phyloP scores from a whole-genome alignment of 2,888 invertebrate species.

The Cataglyphis altisquamis region DNA sequence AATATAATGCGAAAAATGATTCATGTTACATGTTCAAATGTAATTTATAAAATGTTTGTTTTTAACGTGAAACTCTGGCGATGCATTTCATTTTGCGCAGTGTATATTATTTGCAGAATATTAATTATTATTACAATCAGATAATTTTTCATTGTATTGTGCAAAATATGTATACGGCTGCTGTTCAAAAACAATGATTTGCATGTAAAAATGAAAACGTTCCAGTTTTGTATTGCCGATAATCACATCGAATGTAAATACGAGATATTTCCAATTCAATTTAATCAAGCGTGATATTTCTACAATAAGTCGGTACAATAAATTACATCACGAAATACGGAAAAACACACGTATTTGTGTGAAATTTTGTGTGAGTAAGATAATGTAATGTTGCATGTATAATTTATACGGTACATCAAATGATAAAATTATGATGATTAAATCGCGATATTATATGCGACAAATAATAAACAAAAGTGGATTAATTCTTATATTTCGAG shows the following conservation, averaged over 20 bases:
- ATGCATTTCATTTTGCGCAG: background rate
- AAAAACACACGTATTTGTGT: background rate
- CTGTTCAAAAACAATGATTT: constrained; percentile 5
- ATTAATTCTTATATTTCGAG: constrained; percentile 6
- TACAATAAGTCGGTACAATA: background rate
- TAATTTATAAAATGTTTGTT: background rate
- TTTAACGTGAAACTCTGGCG: background rate
- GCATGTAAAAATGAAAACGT: background rate
- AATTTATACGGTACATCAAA: background rate
- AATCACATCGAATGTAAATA: constrained; percentile 11
- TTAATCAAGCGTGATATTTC: constrained; percentile 2
- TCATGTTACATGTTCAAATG: background rate
- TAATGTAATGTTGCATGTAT: background rate
- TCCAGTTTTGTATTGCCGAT: constrained; percentile 3
- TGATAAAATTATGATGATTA: background rate
- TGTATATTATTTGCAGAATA: background rate
- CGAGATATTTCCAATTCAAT: background rate
- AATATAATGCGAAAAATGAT: background rate
- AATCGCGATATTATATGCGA: background rate
- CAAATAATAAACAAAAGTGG: constrained; percentile 1
- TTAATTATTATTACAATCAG: constrained; percentile 20
- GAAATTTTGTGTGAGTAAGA: background rate
- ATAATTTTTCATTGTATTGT: background rate
- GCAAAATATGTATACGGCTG: background rate
- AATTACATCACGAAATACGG: background rate